Evolutionary conservation across 2,888 invertebrate species (phyloP).

Genomic region (Caenorhabditis sulstoni): DNA sequence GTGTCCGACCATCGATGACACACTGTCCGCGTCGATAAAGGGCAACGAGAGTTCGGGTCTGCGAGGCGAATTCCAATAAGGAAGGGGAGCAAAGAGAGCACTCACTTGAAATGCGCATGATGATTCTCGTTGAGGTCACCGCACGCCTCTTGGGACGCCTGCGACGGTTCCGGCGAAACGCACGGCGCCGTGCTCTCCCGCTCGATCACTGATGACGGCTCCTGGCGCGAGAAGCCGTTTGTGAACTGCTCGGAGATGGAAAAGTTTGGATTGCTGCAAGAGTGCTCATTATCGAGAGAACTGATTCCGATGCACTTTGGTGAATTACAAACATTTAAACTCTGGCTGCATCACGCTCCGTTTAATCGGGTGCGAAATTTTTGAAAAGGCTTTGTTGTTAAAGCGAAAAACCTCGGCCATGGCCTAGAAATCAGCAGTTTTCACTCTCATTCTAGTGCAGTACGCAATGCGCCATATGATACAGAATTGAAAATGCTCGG

Average conservation of each 20-base stretch:
- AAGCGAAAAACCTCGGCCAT: no score
- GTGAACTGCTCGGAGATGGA: conserved; percentile 44
- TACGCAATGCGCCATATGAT: no score
- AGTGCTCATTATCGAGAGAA: no score
- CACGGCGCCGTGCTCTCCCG: conserved; percentile 74
- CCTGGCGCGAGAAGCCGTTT: conserved; percentile 62
- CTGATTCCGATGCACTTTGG: no score
- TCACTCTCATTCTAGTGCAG: no score
- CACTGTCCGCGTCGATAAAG: conserved; percentile 79
- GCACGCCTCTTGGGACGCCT: conserved; percentile 53
- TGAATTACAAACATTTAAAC: no score
- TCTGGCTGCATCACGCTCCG: no score
- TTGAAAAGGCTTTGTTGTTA: no score
- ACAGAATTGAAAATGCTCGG: no score
- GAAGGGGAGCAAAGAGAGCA: background rate
- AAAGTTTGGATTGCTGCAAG: conserved; percentile 64
- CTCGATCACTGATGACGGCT: conserved; percentile 74
- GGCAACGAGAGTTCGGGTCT: conserved; percentile 71
- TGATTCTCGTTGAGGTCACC: conserved; percentile 37
- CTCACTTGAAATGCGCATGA: conserved; percentile 59
- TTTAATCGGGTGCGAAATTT: no score
- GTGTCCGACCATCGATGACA: conserved; percentile 70
- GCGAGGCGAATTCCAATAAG: conserved; percentile 19
- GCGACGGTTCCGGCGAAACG: conserved; percentile 66
- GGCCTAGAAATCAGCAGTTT: no score